Conservation (phyloP, 2,797 vertebrate genomes). For the Squalus acanthias region DNA sequence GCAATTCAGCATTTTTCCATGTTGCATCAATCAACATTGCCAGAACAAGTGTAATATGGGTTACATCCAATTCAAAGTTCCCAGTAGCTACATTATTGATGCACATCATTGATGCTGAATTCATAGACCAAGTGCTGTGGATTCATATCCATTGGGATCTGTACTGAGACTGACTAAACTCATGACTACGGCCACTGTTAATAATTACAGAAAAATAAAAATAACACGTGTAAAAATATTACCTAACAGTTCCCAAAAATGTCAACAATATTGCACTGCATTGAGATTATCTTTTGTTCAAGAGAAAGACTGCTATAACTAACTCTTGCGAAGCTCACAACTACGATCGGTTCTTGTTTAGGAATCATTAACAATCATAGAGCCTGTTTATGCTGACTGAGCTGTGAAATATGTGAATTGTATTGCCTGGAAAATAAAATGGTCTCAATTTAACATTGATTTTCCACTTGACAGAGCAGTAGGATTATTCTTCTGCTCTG, state of each 20-base stretch:
- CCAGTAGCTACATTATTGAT: not conserved
- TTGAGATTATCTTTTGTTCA: not conserved
- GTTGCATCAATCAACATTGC: not conserved
- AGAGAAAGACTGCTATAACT: not conserved
- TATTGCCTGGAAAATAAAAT: not conserved
- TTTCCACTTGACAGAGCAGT: not conserved
- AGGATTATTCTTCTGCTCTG: not conserved
- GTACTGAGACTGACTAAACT: not conserved
- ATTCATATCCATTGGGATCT: not conserved
- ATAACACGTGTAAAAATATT: not conserved
- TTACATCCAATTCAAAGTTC: not conserved
- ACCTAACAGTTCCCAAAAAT: not conserved
- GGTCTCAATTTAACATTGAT: not conserved
- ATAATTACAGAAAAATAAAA: not conserved
- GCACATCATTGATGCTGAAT: not conserved
- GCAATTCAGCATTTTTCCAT: not conserved
- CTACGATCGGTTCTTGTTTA: not conserved
- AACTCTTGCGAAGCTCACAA: not conserved
- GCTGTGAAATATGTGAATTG: not conserved
- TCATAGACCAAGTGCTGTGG: not conserved
- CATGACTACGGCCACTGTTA: not conserved
- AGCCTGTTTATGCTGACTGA: not conserved
- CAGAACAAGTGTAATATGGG: not conserved
- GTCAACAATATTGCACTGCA: not conserved
- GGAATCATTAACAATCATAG: not conserved